phyloP scores from a whole-genome alignment of 2,113 vertebrate genomes.

The Indicator indicator region DNA sequence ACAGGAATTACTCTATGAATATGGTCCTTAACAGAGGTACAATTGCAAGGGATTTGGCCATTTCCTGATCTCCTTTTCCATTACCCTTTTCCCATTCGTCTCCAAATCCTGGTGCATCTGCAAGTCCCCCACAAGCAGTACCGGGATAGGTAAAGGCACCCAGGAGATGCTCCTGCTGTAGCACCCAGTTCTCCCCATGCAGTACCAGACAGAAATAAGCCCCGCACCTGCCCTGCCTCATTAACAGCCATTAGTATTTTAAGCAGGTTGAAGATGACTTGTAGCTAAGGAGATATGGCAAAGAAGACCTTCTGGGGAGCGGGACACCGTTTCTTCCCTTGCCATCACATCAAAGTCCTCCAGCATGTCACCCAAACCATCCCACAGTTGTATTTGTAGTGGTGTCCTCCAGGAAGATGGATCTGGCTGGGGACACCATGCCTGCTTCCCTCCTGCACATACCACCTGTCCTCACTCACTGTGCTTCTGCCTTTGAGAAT shows the following conservation, averaged over 20 bases:
- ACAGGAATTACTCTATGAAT: not conserved
- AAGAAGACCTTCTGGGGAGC: not conserved
- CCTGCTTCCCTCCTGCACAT: not conserved
- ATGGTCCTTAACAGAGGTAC: too few species aligned
- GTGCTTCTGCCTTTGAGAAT: not conserved
- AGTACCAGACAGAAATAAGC: accelerated
- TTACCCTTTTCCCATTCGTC: not conserved
- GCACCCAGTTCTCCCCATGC: not conserved
- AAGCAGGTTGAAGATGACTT: not conserved
- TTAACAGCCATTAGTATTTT: constrained; percentile 4
- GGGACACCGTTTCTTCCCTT: not conserved
- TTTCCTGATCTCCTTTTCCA: not conserved
- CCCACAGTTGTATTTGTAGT: not conserved
- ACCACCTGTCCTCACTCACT: accelerated
- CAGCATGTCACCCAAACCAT: not conserved
- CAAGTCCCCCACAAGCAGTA: too few species aligned
- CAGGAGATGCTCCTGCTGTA: not conserved
- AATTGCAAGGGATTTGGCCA: not conserved
- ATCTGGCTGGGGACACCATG: not conserved
- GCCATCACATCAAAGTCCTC: not conserved
- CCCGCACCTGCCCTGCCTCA: not conserved
- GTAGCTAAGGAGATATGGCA: not conserved
- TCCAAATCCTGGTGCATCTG: not conserved
- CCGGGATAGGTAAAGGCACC: not conserved
- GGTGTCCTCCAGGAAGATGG: not conserved